Evolutionary conservation across 2,797 vertebrate species (phyloP).

Genomic region (Catamblyrhynchus diadema): DNA sequence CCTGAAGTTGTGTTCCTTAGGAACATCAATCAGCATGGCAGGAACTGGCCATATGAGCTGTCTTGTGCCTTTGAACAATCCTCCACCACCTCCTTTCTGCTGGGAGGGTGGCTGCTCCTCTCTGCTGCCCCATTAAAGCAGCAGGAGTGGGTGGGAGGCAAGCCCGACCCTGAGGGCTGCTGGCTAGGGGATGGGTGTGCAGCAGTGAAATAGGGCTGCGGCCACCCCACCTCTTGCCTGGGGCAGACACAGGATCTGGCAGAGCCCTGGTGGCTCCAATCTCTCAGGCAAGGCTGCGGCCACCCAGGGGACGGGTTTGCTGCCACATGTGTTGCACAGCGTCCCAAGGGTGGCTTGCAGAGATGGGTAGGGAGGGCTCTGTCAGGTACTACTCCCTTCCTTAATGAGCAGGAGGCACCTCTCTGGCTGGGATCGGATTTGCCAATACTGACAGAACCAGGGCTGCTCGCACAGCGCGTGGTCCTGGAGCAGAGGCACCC

Average conservation of each 20-base stretch:
- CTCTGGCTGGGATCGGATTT: background rate
- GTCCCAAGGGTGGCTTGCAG: background rate
- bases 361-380: background rate
- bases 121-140: background rate
- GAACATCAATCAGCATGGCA: background rate
- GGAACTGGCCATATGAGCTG: background rate
- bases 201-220: background rate
- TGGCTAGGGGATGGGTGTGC: background rate
- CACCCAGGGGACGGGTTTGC: background rate
- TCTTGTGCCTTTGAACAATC: background rate
- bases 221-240: background rate
- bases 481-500: background rate
- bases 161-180: background rate
- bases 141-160: background rate
- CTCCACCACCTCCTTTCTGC: background rate
- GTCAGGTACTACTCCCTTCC: background rate
- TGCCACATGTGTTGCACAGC: background rate
- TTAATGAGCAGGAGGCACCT: background rate
- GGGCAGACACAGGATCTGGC: background rate
- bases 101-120: background rate
- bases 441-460: background rate
- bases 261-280: background rate
- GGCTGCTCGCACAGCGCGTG: fast-evolving
- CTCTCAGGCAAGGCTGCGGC: background rate
- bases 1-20: background rate